Conservation (phyloP, 2,888 invertebrate genomes). For the Cabera pusaria region DNA sequence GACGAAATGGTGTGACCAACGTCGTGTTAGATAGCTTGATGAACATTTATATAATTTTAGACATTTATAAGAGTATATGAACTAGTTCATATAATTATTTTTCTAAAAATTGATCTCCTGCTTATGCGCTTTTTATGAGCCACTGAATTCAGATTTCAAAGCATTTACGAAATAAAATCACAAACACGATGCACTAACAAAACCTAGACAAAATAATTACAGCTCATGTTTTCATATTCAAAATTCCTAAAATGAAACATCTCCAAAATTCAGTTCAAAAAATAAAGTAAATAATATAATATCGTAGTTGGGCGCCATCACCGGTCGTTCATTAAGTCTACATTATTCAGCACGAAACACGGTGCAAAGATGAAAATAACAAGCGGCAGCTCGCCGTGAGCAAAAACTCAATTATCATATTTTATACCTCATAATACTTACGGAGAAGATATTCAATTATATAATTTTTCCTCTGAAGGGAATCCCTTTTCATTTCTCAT, state of each 20-base stretch:
- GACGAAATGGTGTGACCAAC: constrained; percentile 24
- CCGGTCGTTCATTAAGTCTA: constrained; percentile 24
- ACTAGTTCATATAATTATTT: constrained; percentile 9
- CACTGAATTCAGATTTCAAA: too few relatives aligned
- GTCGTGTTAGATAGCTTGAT: too few relatives aligned
- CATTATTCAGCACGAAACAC: constrained; percentile 28
- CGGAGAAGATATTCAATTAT: constrained; percentile 82
- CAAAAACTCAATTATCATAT: constrained; percentile 82
- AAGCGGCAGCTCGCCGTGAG: constrained; percentile 54
- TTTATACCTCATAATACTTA: constrained; percentile 83
- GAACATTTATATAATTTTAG: too few relatives aligned
- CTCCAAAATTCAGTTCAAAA: too few relatives aligned
- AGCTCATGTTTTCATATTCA: too few relatives aligned
- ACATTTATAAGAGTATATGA: too few relatives aligned
- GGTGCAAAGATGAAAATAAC: constrained; percentile 38
- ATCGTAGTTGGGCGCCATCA: constrained; percentile 26
- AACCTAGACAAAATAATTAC: too few relatives aligned
- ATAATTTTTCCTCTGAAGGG: constrained; percentile 80
- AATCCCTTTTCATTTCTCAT: constrained; percentile 83
- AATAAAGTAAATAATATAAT: constrained; percentile 28
- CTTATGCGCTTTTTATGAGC: too few relatives aligned
- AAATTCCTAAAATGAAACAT: too few relatives aligned
- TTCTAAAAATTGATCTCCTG: too few relatives aligned
- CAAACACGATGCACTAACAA: too few relatives aligned
- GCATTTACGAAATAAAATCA: too few relatives aligned